These are phyloP conservation scores for Tiphia femorata DNA, from an alignment of 2,888 invertebrate genomes.

Conservation along the genomic window DNA sequence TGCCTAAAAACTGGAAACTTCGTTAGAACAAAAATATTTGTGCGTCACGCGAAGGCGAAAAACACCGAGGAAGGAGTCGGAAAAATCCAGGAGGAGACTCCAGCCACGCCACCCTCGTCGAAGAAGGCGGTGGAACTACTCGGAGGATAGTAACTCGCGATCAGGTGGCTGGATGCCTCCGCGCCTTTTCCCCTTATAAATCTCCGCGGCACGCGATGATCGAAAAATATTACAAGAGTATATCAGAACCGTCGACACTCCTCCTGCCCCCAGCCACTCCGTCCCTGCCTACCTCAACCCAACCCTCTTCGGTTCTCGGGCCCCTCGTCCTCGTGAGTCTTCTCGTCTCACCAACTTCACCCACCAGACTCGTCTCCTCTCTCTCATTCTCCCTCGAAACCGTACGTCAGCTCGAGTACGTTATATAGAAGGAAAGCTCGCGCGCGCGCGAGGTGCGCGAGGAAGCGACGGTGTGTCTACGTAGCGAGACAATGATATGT, in stretches of 20 bases:
- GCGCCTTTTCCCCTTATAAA: constrained; percentile 59
- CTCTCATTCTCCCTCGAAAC: constrained; percentile 32
- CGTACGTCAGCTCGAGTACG: constrained; percentile 47
- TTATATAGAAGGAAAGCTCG: constrained; percentile 62
- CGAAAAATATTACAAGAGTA: constrained; percentile 69
- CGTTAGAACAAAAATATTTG: too few species aligned
- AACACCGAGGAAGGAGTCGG: too few species aligned
- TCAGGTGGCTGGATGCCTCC: constrained; percentile 63
- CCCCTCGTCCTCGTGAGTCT: constrained; percentile 8
- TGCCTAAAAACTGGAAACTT: too few species aligned
- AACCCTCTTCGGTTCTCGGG: constrained; percentile 21
- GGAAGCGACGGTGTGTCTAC: constrained; percentile 65
- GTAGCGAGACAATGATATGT: constrained; percentile 68
- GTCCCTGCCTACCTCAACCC: constrained; percentile 10
- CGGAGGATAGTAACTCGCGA: constrained; percentile 61
- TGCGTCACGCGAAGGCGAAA: too few species aligned
- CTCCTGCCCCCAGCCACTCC: not conserved
- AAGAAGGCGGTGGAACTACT: constrained; percentile 18
- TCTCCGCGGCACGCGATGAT: constrained; percentile 68
- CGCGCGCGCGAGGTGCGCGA: constrained; percentile 41
- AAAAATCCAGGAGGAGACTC: too few species aligned
- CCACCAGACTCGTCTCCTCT: constrained; percentile 18
- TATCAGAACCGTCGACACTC: constrained; percentile 67
- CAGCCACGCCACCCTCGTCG: constrained; percentile 17
- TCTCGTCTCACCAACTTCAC: constrained; percentile 17